Evolutionary conservation across 1,140 invertebrate genomes (phyloP), one percentile per base, ranked within the genome.

Genomic region (Cherax quadricarinatus): DNA sequence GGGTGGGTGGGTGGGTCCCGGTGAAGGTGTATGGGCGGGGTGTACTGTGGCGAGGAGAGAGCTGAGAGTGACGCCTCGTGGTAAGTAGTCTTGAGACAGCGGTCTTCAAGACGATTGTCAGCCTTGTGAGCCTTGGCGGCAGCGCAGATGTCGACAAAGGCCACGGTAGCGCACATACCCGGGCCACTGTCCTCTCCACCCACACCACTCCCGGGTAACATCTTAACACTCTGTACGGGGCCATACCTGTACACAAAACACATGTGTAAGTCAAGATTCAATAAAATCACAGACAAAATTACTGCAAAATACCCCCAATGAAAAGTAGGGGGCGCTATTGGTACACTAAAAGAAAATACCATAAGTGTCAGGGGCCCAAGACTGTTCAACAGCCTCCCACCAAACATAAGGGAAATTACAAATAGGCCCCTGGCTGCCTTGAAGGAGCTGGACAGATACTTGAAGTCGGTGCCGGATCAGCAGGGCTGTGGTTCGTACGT

Each of bases 91-190:
- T 97, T 97, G 95, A 98, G 96, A 93, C 97, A 96, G 94, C 97
- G 96, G 94, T 98, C 95, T 95, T 98, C 98, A 95, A 99, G 95
- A 94, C 97, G 97, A 95, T 98, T 98, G 95, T 98, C 98, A 94
- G 97, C 97, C 95, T 97, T 97, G 95, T 98, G 97, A 86, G 98
- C 98, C 96, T 98, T 99, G 94, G 98, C 97, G 94, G 98, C 98
- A 94, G 98, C 98, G 96, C 98, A 98, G 96, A 99, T 99, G 96
- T 99, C 98, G 96, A 98, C 98, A 99, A 16, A 53, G 95, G 98
- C 98, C 95, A 99, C 98, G 94, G 98, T 98, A 95, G 98, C 98
- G 94, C 95, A 94, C 93, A 94, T 94, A 75, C 89, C 94, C 62
- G 93, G 92, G 62, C 94, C 93, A 73, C 86, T 73, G 3, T 57